phyloP scores from a whole-genome alignment of 2,113 vertebrate species.

The Melanerpes formicivorus region DNA sequence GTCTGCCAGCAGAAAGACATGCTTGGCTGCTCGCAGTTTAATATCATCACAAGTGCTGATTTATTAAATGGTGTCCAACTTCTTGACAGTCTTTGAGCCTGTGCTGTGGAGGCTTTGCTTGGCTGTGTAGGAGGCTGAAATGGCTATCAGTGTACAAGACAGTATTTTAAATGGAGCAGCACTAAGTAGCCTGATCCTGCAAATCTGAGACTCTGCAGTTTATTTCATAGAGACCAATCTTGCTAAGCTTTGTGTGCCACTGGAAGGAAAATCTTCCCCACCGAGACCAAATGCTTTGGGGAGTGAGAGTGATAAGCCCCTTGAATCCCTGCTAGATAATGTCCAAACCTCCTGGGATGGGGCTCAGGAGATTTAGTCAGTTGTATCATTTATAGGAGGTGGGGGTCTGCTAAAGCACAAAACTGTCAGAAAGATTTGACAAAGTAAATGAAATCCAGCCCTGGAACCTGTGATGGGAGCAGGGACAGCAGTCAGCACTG shows the following conservation, averaged over 20 bases:
- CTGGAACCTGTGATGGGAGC: not conserved
- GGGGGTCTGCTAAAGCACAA: not conserved
- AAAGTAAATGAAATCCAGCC: not conserved
- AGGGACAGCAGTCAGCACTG: not conserved
- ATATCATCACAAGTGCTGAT: constrained; percentile 4
- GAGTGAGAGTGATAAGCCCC: not conserved
- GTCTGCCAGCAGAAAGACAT: constrained; percentile 8
- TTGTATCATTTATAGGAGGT: not conserved
- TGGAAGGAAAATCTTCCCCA: not conserved
- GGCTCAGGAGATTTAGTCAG: not conserved
- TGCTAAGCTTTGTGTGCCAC: not conserved
- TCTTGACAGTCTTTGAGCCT: not conserved
- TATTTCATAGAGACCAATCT: not conserved
- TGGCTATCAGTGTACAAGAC: not conserved
- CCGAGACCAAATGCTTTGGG: not conserved
- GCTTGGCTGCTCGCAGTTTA: constrained; percentile 23
- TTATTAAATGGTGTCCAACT: constrained; percentile 32
- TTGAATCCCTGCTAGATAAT: not conserved
- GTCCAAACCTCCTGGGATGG: not conserved
- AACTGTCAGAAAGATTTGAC: not conserved
- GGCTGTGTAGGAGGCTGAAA: not conserved
- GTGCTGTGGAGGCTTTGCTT: not conserved
- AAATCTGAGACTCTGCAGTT: not conserved
- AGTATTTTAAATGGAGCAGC: constrained; percentile 6
- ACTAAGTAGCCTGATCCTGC: constrained; percentile 2